Evolutionary conservation across 1,140 invertebrate genomes (phyloP), one percentile per base, ranked within the genome.

Genomic region (Danaus plexippus): DNA sequence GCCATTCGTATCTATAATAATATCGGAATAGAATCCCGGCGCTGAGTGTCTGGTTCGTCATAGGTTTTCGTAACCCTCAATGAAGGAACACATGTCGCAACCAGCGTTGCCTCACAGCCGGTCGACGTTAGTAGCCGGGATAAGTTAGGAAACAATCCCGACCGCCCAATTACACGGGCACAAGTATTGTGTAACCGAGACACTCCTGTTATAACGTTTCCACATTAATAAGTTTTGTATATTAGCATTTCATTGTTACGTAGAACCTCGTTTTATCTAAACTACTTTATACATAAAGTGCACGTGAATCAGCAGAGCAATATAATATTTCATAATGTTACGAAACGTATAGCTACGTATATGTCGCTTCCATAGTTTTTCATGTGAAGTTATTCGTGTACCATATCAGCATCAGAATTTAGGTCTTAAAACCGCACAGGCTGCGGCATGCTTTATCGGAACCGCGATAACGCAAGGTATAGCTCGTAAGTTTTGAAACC

Each of bases 141-240:
- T 80, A 75, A 69, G 75, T 85, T 85, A 79, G 81, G 78, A 85
- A 85, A 86, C 81, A 69, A 75, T 86, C 83, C 83, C 80, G 79
- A 67, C 67, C 73, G 67, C 75, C 73, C 80, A 82, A 82, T 84
- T 80, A 82, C 72, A 79, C 73, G 67, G 69, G 67, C 65, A 66
- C 61, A 59, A 54, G 51, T 11, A 68, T 78, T 77, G 71, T 62
- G 72, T 66, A 78, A 80, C 57, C 61, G 13, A 52, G 64, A 52
- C 22, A 32, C 22, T 32, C 22, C 22, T 32, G 22, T 32, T 32
- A 32, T 32, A 32, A 5, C 22, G 1, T 32, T 32, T 32, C 2
- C 22, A 32, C 7, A 32, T 32, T 32, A 32, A 32, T 32, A 32
- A 32, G 22, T 32, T 32, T 32, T 8, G 22, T 32, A 61, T 64